A percentile compares a stretch with the other conserved stretches of the same genome.
phyloP scores from a whole-genome alignment of 2,888 invertebrate genomes.

The Ormyrus thymus region DNA sequence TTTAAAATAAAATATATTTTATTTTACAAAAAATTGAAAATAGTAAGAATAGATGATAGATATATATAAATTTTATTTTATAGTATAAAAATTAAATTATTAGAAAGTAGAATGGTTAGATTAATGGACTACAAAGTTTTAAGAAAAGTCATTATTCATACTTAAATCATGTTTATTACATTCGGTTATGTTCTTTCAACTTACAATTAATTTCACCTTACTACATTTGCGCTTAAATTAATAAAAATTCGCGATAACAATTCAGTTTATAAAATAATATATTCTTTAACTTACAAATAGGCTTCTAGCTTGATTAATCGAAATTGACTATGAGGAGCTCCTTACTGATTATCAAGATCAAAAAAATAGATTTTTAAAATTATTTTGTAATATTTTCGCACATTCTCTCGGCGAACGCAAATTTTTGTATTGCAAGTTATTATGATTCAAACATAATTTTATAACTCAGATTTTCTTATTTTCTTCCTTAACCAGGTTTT shows the following conservation, averaged over 20 bases:
- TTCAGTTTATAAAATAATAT: slow-evolving; percentile 54
- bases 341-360: slow-evolving; percentile 57
- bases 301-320: slow-evolving; percentile 49
- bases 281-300: slow-evolving; percentile 50
- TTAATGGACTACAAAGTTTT: no score
- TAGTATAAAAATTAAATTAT: no score
- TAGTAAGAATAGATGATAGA: background rate
- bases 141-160: slow-evolving; percentile 9
- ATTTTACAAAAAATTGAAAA: background rate
- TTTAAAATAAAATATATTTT: background rate
- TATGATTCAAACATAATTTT: slow-evolving; percentile 46
- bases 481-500: slow-evolving; percentile 31
- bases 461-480: slow-evolving; percentile 22
- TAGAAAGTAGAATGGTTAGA: no score
- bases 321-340: slow-evolving; percentile 54
- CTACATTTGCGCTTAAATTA: slow-evolving; percentile 54
- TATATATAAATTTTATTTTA: no score
- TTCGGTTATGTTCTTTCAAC: slow-evolving; percentile 50
- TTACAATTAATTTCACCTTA: slow-evolving; percentile 50
- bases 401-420: slow-evolving; percentile 25
- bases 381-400: slow-evolving; percentile 33
- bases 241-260: slow-evolving; percentile 53
- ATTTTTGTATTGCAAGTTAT: slow-evolving; percentile 63
- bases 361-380: slow-evolving; percentile 47
- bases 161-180: slow-evolving; percentile 53